Conservation (phyloP, 2,888 invertebrate species). For the Antheraea assamensis region DNA sequence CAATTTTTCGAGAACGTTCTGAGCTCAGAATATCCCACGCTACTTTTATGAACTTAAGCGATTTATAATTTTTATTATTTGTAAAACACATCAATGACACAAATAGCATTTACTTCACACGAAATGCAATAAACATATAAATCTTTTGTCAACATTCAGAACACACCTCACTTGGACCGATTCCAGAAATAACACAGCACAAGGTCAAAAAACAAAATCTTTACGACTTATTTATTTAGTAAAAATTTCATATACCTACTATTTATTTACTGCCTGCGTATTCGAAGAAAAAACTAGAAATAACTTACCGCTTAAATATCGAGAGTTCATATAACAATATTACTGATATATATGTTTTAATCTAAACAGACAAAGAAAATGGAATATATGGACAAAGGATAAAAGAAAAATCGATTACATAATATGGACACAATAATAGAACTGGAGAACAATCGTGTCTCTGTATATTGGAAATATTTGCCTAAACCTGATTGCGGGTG, state of each 20-base stretch:
- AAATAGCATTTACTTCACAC: background rate
- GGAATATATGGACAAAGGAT: background rate
- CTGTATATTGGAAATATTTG: too few relatives aligned
- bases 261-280: background rate
- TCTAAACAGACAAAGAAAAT: background rate
- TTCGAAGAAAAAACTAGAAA: background rate
- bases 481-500: too few relatives aligned
- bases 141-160: constrained; percentile 9
- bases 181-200: background rate
- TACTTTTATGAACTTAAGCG: background rate
- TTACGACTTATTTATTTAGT: constrained; percentile 1
- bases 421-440: background rate
- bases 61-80: background rate
- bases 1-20: too few relatives aligned
- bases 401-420: background rate
- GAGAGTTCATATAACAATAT: background rate
- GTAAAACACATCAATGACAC: background rate
- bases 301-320: background rate
- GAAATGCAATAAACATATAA: constrained; percentile 7
- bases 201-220: constrained; percentile 1
- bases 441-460: too few relatives aligned
- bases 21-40: too few relatives aligned
- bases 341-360: background rate
- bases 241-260: background rate
- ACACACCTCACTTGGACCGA: constrained; percentile 3